Evolutionary conservation across 30 jellyfish, hydroid and myxozoan species (phyloP), one percentile per base, ranked within the genome.

Genomic region (Hydractinia symbiolongicarpus): DNA sequence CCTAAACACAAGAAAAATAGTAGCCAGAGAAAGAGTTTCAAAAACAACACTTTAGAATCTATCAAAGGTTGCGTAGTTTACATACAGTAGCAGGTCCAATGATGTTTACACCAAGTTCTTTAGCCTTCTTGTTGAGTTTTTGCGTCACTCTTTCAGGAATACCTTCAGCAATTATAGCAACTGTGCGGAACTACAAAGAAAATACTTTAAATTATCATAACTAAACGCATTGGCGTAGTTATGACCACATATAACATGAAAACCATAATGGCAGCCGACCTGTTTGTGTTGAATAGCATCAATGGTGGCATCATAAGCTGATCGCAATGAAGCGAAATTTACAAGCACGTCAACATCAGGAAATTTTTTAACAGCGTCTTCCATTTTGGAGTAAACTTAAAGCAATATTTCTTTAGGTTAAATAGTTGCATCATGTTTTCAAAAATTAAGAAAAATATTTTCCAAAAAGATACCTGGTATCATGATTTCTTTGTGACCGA

Each of bases 81-180:
- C 90, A 73, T 82, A 92, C 97, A 58, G 99, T 88, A 7, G 99
- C 97, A 6, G 99, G 99, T 19, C 99, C 99, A 67, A 94, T 94
- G 66, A 94, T 86, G n/a, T 78, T 72, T 9, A 94, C 99, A 7
- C 90, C 88, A 40, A 88, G 85, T 19, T 86, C 95, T 15, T 82
- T 81, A 21, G 99, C 99, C 50, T 86, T 72, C 54, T 73, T 81
- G 90, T 94, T 94, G 58, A 94, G 67, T 53, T 72, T 61, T 72
- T 94, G 99, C 4, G 99, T 94, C 50, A 80, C 55, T 66, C 99
- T 84, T 62, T 94, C 99, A 5, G 99, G 99, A 67, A 94, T 94
- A 11, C 99, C 99, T 85, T 94, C 99, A 16, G 99, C 99, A 67
- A 94, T 88, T 20, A 94, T 89, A 13, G 99, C 96, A 9, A 94